These are phyloP conservation scores for Nothocercus nigrocapillus DNA, from an alignment of 2,113 vertebrate species.

Conservation along the genomic window DNA sequence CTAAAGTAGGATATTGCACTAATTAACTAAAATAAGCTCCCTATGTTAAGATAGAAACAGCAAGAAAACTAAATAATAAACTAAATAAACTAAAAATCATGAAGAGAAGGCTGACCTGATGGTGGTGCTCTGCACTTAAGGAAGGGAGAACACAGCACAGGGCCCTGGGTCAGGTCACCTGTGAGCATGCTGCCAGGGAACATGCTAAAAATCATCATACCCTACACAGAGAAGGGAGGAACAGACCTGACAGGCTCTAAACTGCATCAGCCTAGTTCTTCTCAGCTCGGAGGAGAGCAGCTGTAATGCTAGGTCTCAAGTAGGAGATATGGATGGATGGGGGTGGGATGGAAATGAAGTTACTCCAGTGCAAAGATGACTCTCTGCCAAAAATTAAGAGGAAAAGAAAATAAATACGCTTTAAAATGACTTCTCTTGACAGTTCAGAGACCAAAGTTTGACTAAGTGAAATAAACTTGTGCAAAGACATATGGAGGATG, in stretches of 20 bases:
- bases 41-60: conserved; percentile 4
- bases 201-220: neutral
- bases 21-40: conserved; percentile 28
- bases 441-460: conserved; percentile 33
- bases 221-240: neutral
- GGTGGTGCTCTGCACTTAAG: conserved; percentile 7
- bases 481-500: conserved; percentile 33
- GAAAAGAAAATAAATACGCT: neutral
- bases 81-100: neutral
- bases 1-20: conserved; percentile 17
- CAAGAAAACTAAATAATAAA: too few relatives aligned
- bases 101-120: neutral
- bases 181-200: neutral
- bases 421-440: neutral
- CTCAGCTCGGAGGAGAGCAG: neutral
- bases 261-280: neutral
- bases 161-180: neutral
- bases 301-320: neutral
- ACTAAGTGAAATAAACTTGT: neutral
- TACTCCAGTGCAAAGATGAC: neutral
- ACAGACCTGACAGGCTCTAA: neutral
- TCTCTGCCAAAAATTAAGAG: neutral
- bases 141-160: neutral
- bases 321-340: neutral
- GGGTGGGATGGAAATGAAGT: neutral